Base-by-base conservation (phyloP, 1,140 invertebrate species). In the Macrotrachela quadricornifera region DNA sequence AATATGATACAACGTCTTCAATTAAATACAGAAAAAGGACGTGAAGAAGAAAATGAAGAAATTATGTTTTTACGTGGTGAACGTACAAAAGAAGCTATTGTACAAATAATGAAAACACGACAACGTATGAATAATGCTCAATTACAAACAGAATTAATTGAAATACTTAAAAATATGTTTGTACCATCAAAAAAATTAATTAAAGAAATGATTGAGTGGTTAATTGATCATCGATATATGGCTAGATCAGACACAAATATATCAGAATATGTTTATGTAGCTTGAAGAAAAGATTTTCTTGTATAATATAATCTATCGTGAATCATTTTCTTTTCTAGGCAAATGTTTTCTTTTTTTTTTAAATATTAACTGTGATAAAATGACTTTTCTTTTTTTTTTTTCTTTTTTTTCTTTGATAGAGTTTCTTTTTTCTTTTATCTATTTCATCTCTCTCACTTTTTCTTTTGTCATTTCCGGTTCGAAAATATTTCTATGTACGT, bases 131-230 rank as follows among this genome's bases (percentile, higher is more conserved):
- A 80, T 15, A 94, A 92, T 67, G 83, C 82, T 46, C 83, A 91
- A 57, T 72, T 97, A 46, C 90, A 96, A 60, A 85, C 84, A 41
- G 91, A 96, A 75, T 74, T 96, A 41, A 82, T 96, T 10, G 90
- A 96, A 72, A 92, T 97, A 68, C 73, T 97, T 49, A 95, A 94
- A 71, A 94, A 96, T 67, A 94, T 95, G 87, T 97, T 97, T 74
- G 71, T 95, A 59, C 92, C 92, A 37, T 90, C 86, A 56, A 92
- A 92, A 72, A 95, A 95, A 72, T 85, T 96, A 80, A 95, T 97
- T 58, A 97, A 97, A 73, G 90, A 97, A 73, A 91, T 96, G 73
- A 80, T 96, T 38, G 91, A 97, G 70, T 96, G 90, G 90, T 76
- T 97, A 11, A 96, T 97, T 59, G 91, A 97, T 72, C 84, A 95